Conservation (phyloP, 2,888 invertebrate genomes). For the Machimus atricapillus region DNA sequence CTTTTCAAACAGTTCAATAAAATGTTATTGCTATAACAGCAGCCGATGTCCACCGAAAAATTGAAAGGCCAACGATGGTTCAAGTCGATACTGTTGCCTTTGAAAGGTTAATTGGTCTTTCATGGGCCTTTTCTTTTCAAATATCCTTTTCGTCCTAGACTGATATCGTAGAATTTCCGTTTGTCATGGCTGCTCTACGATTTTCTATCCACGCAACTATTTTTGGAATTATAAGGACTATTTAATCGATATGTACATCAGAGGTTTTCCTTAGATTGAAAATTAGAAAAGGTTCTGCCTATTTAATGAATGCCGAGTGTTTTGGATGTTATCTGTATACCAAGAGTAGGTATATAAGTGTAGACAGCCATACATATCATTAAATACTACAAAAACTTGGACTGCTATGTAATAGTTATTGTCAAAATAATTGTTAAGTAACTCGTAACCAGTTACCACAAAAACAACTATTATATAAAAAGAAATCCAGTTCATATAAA, state of each 20-base stretch:
- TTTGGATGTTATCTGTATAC: too few relatives aligned
- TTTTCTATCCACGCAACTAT: neutral
- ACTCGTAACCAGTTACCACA: too few relatives aligned
- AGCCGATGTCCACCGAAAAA: constrained; percentile 22
- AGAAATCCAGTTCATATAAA: too few relatives aligned
- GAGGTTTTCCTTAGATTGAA: neutral
- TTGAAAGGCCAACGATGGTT: constrained; percentile 25
- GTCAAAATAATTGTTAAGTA: too few relatives aligned
- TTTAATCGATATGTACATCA: neutral
- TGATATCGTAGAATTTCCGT: neutral
- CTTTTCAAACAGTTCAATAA: constrained; percentile 34
- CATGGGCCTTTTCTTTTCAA: neutral
- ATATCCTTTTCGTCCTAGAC: neutral
- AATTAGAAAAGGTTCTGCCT: neutral
- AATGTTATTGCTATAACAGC: constrained; percentile 31
- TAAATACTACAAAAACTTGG: too few relatives aligned
- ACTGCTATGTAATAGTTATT: too few relatives aligned
- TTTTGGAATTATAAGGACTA: neutral
- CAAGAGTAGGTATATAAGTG: too few relatives aligned
- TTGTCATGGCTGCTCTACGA: neutral
- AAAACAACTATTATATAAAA: too few relatives aligned
- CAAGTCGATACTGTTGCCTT: constrained; percentile 27
- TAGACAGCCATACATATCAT: too few relatives aligned
- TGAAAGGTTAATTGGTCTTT: constrained; percentile 33
- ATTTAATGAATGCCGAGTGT: neutral